Conservation (phyloP, 2,797 vertebrate species). For the Alfaro cultratus region DNA sequence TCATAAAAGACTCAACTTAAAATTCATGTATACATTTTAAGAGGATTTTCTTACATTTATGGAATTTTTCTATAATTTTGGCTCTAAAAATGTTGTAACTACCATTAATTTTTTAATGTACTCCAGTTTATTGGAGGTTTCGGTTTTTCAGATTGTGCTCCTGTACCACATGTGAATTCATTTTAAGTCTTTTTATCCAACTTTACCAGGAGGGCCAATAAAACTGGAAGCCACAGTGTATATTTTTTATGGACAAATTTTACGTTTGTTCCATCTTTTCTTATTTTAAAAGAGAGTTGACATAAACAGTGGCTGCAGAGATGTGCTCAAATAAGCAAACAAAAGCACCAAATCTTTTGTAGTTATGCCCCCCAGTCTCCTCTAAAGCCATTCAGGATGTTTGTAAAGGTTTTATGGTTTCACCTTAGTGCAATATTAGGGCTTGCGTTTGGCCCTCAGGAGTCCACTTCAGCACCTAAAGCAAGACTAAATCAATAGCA, state of each 20-base stretch:
- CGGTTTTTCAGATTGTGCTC: neutral
- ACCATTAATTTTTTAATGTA: neutral
- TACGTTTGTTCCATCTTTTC: neutral
- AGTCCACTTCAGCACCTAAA: conserved; percentile 72
- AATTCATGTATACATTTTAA: neutral
- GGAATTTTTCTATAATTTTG: neutral
- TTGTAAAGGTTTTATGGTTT: conserved; percentile 15
- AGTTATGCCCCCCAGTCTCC: neutral
- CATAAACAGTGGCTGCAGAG: too few species aligned
- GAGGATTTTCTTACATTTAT: neutral
- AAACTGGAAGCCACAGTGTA: neutral
- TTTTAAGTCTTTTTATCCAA: neutral
- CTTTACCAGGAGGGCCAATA: neutral
- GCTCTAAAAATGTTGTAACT: neutral
- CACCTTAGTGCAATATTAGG: conserved; percentile 21
- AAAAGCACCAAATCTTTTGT: neutral
- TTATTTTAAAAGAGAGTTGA: neutral
- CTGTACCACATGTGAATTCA: neutral
- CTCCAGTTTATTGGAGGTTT: neutral
- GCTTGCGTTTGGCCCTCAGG: conserved; percentile 15
- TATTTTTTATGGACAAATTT: neutral
- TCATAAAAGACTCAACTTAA: neutral
- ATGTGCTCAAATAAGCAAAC: neutral
- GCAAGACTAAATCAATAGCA: conserved; percentile 81
- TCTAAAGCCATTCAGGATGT: neutral